A percentile compares a stretch with the other conserved stretches of the same genome.
These are phyloP conservation scores for Drosophila serrata DNA, from an alignment of 1,140 invertebrate species.

Conservation along the genomic window DNA sequence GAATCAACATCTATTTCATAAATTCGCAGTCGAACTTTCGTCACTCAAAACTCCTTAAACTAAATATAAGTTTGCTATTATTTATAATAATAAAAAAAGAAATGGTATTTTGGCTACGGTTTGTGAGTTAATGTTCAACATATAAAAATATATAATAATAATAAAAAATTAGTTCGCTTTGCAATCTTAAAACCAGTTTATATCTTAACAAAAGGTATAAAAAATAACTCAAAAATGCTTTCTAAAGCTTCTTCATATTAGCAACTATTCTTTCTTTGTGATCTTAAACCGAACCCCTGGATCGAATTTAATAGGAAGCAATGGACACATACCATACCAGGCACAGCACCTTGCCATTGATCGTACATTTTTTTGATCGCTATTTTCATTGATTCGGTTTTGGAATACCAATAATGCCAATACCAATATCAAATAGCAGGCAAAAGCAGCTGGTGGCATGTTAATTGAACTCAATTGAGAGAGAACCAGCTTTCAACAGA, in stretches of 20 bases:
- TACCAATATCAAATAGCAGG: conserved; percentile 5
- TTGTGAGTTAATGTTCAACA: conserved; percentile 2
- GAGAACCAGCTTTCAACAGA: conserved; percentile 28
- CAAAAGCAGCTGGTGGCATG: conserved; percentile 27
- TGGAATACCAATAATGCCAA: conserved; percentile 14
- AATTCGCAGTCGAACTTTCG: conserved; percentile 21
- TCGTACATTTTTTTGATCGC: background rate
- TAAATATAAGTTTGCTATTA: background rate
- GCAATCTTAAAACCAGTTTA: too few relatives aligned
- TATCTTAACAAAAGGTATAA: background rate
- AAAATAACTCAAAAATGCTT: conserved; percentile 2
- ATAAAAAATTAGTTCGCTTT: background rate
- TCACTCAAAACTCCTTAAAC: conserved; percentile 15
- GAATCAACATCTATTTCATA: background rate
- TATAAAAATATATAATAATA: background rate
- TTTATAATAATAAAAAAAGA: background rate
- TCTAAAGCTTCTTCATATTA: conserved; percentile 18
- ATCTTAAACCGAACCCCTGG: background rate
- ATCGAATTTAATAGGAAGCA: background rate
- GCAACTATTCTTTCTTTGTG: conserved; percentile 12
- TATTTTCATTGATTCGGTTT: background rate
- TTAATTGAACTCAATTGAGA: conserved; percentile 45
- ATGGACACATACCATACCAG: background rate
- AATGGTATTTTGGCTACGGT: background rate
- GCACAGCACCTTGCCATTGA: background rate